A percentile compares a stretch with the other conserved stretches of the same genome.
phyloP scores from a whole-genome alignment of 1,140 invertebrate species.

The Musca vetustissima region DNA sequence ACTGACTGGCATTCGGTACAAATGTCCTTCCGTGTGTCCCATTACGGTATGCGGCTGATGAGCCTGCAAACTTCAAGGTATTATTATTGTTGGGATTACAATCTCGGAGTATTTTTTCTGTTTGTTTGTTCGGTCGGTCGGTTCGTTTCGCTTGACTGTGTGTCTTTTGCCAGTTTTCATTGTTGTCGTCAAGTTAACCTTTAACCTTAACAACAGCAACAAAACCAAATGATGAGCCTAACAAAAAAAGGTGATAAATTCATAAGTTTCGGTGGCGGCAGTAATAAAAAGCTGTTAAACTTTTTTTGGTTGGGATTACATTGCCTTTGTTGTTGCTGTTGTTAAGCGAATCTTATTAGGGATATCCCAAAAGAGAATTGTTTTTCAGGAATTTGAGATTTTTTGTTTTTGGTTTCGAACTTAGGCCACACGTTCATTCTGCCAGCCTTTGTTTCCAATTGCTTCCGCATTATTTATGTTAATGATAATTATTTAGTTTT shows the following conservation, averaged over 20 bases:
- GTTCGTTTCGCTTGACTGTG: not conserved
- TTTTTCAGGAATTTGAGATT: slow-evolving; percentile 1
- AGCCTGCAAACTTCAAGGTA: not conserved
- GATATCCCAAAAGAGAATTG: not conserved
- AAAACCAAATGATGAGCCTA: too few relatives aligned
- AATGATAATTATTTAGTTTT: slow-evolving; percentile 18
- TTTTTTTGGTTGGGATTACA: too few relatives aligned
- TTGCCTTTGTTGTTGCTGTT: not conserved
- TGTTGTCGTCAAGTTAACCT: slow-evolving; percentile 14
- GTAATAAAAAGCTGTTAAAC: not conserved
- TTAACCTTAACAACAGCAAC: not conserved
- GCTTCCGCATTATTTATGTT: slow-evolving; percentile 5
- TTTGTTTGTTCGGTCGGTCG: not conserved
- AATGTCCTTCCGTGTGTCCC: not conserved
- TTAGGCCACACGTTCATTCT: not conserved
- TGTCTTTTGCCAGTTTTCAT: not conserved
- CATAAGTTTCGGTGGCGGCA: slow-evolving; percentile 8
- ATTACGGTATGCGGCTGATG: not conserved
- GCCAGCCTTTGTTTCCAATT: not conserved
- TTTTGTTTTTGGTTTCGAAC: not conserved
- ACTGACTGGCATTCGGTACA: not conserved
- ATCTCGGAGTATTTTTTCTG: not conserved
- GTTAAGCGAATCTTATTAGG: too few relatives aligned
- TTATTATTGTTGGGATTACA: not conserved
- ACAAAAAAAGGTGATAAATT: slow-evolving; percentile 11